Evolutionary conservation across 2,797 vertebrate species (phyloP).

Genomic region (Spheniscus humboldti): DNA sequence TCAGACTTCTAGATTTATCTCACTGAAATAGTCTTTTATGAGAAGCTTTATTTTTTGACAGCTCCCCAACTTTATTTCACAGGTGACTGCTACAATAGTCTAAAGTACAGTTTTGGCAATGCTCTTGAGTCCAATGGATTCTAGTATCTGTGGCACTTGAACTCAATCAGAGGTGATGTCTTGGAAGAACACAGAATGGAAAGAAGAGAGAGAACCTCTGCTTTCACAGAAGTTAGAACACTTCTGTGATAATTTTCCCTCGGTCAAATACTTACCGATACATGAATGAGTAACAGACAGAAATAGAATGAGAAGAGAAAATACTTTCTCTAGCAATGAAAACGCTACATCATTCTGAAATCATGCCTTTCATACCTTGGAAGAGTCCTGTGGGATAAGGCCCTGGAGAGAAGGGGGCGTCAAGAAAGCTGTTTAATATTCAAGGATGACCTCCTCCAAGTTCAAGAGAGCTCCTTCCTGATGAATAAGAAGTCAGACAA

Average conservation of each 20-base stretch:
- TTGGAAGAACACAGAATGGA: not conserved
- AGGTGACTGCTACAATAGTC: not conserved
- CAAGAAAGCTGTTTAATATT: not conserved
- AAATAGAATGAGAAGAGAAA: not conserved
- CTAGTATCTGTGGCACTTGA: not conserved
- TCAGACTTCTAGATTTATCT: not conserved
- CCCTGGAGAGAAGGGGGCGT: not conserved
- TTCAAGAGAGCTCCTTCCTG: not conserved
- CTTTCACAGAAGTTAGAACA: not conserved
- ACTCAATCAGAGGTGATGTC: not conserved
- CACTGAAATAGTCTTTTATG: not conserved
- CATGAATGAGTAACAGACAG: not conserved
- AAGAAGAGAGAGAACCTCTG: not conserved
- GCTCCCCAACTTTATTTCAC: not conserved
- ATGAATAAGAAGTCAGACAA: not conserved
- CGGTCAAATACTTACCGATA: not conserved
- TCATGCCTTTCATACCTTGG: not conserved
- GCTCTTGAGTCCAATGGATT: not conserved
- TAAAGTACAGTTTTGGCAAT: not conserved
- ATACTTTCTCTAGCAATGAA: not conserved
- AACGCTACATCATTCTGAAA: not conserved
- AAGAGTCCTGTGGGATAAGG: not conserved
- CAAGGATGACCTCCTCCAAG: not conserved
- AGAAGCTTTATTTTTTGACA: slow-evolving; percentile 2
- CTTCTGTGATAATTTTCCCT: not conserved